These are phyloP conservation scores for Cistogaster globosa DNA, from an alignment of 2,888 invertebrate genomes.

Conservation along the genomic window DNA sequence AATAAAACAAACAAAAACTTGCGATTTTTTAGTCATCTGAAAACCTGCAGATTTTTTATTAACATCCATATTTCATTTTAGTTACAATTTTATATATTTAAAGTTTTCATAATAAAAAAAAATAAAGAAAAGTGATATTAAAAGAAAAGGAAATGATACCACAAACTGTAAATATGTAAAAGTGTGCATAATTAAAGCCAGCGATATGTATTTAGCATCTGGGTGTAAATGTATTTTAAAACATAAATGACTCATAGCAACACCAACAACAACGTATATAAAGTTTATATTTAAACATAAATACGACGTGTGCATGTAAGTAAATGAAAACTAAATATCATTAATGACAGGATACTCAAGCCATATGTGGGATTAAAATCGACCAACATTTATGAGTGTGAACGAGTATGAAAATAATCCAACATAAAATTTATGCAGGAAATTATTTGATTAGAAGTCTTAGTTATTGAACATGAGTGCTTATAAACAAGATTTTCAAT, in stretches of 20 bases:
- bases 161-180: conserved; percentile 36
- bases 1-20: conserved; percentile 43
- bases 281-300: not conserved
- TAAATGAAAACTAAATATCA: conserved; percentile 28
- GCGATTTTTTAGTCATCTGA: conserved; percentile 23
- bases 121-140: conserved; percentile 27
- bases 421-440: conserved; percentile 10
- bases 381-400: not conserved
- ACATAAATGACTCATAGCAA: conserved; percentile 35
- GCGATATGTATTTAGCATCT: conserved; percentile 34
- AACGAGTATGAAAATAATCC: not conserved
- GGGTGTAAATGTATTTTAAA: conserved; percentile 32
- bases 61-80: conserved; percentile 12
- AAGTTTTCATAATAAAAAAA: conserved; percentile 29
- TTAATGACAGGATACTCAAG: conserved; percentile 53
- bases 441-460: not conserved
- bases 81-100: conserved; percentile 36
- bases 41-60: conserved; percentile 9
- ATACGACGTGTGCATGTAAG: not conserved
- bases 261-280: not conserved
- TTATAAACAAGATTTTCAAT: no score
- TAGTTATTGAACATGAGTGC: not conserved
- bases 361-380: conserved; percentile 37
- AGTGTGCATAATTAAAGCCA: conserved; percentile 4
- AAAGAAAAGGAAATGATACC: conserved; percentile 52